A percentile compares a stretch with the other conserved stretches of the same genome.
Conservation (phyloP, 2,113 vertebrate genomes). For the Pluvialis apricaria region DNA sequence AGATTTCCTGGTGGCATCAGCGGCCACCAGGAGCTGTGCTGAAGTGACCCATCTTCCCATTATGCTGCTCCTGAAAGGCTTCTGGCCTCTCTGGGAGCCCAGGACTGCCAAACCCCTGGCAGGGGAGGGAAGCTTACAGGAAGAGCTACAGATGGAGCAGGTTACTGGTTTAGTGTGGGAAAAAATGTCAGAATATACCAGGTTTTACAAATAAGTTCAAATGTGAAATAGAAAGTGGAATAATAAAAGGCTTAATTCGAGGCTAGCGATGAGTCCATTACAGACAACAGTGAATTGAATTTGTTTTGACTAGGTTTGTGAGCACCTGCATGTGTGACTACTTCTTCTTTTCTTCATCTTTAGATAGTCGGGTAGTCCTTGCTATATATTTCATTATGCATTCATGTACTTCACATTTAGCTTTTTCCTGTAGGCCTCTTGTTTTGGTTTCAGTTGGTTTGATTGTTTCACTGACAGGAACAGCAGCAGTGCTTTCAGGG, state of each 20-base stretch:
- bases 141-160: neutral
- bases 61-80: neutral
- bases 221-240: neutral
- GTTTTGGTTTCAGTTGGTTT: neutral
- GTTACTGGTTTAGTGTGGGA: neutral
- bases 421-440: neutral
- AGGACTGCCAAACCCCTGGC: neutral
- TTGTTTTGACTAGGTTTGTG: neutral
- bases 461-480: neutral
- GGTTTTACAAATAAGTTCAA: neutral
- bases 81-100: neutral
- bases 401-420: neutral
- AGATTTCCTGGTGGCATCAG: neutral
- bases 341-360: neutral
- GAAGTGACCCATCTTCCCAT: neutral
- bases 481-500: neutral
- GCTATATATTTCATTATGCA: neutral
- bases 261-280: neutral
- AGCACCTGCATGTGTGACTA: neutral
- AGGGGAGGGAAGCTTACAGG: neutral
- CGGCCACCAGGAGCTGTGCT: neutral
- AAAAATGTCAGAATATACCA: neutral
- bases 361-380: neutral
- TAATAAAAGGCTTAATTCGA: neutral
- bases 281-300: neutral